phyloP scores from a whole-genome alignment of 2,113 vertebrate genomes.

The Elephas maximus region DNA sequence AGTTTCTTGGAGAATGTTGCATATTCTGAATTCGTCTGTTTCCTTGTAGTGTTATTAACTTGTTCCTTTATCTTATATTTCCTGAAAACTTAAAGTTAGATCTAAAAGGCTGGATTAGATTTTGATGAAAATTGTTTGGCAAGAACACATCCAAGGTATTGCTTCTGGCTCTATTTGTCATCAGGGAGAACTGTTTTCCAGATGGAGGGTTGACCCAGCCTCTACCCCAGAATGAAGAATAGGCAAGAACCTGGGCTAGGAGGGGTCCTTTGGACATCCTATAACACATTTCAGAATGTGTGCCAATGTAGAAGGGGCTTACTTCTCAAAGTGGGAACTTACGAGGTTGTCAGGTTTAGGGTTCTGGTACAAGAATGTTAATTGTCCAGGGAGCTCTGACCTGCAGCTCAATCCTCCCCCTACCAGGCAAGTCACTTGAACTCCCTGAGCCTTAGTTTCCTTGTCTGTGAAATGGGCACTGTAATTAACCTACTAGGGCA shows the following conservation, averaged over 20 bases:
- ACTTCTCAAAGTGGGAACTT: background rate
- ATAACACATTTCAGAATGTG: fast-evolving
- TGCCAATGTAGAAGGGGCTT: background rate
- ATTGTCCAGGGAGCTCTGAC: background rate
- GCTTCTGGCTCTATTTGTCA: background rate
- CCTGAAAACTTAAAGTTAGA: background rate
- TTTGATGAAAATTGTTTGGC: background rate
- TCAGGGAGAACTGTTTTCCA: background rate
- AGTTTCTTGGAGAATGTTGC: background rate
- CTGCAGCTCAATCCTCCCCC: background rate
- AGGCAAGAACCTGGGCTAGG: background rate
- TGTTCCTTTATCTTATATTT: background rate
- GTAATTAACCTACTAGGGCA: background rate
- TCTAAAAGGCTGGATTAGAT: background rate
- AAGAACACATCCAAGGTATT: background rate
- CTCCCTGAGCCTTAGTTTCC: background rate
- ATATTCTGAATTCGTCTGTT: background rate
- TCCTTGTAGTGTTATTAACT: background rate
- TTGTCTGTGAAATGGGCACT: background rate
- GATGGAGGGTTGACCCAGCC: background rate
- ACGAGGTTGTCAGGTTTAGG: background rate
- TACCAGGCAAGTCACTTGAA: background rate
- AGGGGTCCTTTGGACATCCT: background rate
- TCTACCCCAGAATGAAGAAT: background rate
- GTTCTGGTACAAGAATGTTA: too few relatives aligned